Evolutionary conservation across 2,113 vertebrate genomes (phyloP), one percentile per base, ranked within the genome.

Genomic region (Micromys minutus): DNA sequence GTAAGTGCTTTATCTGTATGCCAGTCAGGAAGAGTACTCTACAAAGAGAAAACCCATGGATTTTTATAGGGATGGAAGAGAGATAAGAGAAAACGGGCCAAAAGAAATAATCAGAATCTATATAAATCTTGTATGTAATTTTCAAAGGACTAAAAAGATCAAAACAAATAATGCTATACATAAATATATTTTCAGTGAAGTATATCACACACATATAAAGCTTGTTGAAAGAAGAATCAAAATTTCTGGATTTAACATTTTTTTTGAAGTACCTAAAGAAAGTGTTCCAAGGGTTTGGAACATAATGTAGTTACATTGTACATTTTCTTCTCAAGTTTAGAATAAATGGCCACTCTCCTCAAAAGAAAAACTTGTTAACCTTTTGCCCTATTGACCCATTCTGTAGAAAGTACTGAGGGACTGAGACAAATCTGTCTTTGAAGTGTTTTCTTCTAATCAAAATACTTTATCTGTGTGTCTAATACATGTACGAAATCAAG

Each of bases 1-100:
- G 93, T 90, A 94, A 93, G 89, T 92, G 76, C 65, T 79, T 93
- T 90, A 65, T 42, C 8, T 69, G 29, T 83, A 55, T 83, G 75
- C 24, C 61, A 89, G 57, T 92, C 65, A 83, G 55, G 15, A 83
- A 84, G 65, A 94, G 57, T 69, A 74, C 55, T 83, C 92, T 85
- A 65, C 45, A 86, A 57, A 45, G 22, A 72, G 90, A 86, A 91
- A 26, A 34, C 57, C 13, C 39, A 74, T n/a, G 31, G 39, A 39
- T n/a, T 45, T 89, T 81, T 83, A 26, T 29, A 65, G 5, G 17
- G 16, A 47, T 34, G 31, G 4, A 13, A 61, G 10, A 65, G 17
- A 65, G 83, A 67, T 67, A 85, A 67, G 17, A 5, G 10, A 65
- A 5, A 36, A 29, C 22, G 0, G 1, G 1, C 16, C 29, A 47